Evolutionary conservation across 2,888 invertebrate species (phyloP).

Genomic region (Eulithis prunata): DNA sequence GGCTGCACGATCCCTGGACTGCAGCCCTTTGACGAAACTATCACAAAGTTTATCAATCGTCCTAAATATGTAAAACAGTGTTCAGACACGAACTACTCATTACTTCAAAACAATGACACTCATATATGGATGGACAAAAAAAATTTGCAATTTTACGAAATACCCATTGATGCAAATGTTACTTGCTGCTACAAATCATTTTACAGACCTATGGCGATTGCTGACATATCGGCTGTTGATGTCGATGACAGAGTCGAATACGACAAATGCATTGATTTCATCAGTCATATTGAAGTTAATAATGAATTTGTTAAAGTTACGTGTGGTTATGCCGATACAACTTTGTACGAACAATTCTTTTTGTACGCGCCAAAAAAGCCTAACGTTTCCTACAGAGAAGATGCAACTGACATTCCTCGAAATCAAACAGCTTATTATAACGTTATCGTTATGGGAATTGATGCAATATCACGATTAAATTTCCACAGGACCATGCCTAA

Average conservation of each 20-base stretch:
- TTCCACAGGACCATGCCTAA: slow-evolving; percentile 93
- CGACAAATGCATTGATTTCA: slow-evolving; percentile 78
- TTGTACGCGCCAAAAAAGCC: slow-evolving; percentile 84
- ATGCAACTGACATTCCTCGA: slow-evolving; percentile 43
- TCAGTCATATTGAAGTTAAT: slow-evolving; percentile 66
- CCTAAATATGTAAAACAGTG: slow-evolving; percentile 81
- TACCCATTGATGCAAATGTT: slow-evolving; percentile 70
- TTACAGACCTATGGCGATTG: slow-evolving; percentile 77
- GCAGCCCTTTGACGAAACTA: slow-evolving; percentile 84
- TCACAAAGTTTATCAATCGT: slow-evolving; percentile 80
- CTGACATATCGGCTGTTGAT: slow-evolving; percentile 70
- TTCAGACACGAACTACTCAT: slow-evolving; percentile 73
- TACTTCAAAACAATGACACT: slow-evolving; percentile 84
- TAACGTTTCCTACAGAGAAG: slow-evolving; percentile 45
- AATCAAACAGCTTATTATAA: slow-evolving; percentile 79
- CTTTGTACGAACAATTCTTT: slow-evolving; percentile 88
- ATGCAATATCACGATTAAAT: slow-evolving; percentile 93
- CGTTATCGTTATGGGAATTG: slow-evolving; percentile 92
- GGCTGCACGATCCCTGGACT: slow-evolving; percentile 88
- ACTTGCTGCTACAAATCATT: slow-evolving; percentile 87
- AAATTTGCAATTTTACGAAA: slow-evolving; percentile 76
- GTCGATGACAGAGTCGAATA: slow-evolving; percentile 79
- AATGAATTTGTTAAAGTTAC: slow-evolving; percentile 88
- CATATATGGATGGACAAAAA: slow-evolving; percentile 82
- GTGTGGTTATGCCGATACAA: slow-evolving; percentile 79